phyloP scores from a whole-genome alignment of 1,140 invertebrate genomes.

The Zaprionus tsacasi region DNA sequence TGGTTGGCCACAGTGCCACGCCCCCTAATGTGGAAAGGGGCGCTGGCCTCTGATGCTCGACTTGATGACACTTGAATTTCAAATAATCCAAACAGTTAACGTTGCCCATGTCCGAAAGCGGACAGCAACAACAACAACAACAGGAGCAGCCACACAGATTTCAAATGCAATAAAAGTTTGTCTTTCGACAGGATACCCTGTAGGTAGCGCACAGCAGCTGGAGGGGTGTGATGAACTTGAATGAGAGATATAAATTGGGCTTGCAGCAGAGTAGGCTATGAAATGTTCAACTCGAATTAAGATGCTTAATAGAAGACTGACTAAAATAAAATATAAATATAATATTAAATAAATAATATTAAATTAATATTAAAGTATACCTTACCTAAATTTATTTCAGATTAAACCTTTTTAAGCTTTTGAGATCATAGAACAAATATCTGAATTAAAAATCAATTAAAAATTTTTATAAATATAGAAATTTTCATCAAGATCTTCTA shows the following conservation, averaged over 20 bases:
- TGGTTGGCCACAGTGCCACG: slow-evolving; percentile 34
- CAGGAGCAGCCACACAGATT: slow-evolving; percentile 41
- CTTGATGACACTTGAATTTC: slow-evolving; percentile 71
- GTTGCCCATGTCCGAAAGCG: slow-evolving; percentile 18
- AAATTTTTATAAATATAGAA: not conserved
- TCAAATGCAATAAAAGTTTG: slow-evolving; percentile 73
- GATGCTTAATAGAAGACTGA: too few relatives aligned
- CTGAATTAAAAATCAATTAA: too few relatives aligned
- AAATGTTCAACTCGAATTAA: not conserved
- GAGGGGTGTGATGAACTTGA: not conserved
- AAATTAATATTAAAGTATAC: not conserved
- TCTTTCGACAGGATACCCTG: slow-evolving; percentile 27
- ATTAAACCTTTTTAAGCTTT: too few relatives aligned
- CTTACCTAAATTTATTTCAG: too few relatives aligned
- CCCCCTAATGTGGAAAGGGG: slow-evolving; percentile 10
- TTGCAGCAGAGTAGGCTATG: too few relatives aligned
- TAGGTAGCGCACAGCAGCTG: too few relatives aligned
- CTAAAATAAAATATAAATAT: too few relatives aligned
- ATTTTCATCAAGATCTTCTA: not conserved
- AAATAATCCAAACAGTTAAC: slow-evolving; percentile 71
- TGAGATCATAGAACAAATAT: too few relatives aligned
- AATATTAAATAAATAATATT: too few relatives aligned
- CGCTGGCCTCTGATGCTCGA: slow-evolving; percentile 35
- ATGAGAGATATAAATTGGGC: too few relatives aligned
- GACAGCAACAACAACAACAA: slow-evolving; percentile 14